phyloP scores from a whole-genome alignment of 2,888 invertebrate genomes.

The Chrysolina oricalcia region DNA sequence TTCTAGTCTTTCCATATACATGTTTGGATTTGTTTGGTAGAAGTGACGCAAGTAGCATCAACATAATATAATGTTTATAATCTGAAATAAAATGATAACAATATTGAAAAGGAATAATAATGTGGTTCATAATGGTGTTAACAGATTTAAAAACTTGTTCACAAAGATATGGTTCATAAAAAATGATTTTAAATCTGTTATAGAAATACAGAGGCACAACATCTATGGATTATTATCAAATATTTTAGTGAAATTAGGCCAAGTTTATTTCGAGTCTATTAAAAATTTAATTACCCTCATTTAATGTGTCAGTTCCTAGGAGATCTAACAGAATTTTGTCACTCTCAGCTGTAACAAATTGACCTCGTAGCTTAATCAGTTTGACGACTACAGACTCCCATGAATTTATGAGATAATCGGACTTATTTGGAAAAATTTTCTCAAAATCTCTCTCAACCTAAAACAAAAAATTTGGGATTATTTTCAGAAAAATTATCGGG shows the following conservation, averaged over 20 bases:
- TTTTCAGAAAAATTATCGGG: too few relatives aligned
- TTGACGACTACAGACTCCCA: constrained; percentile 1
- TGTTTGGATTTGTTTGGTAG: constrained; percentile 1
- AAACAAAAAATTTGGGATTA: not conserved
- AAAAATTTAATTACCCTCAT: not conserved
- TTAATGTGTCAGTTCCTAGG: not conserved
- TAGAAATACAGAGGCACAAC: too few relatives aligned
- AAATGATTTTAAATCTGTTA: too few relatives aligned
- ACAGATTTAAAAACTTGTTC: too few relatives aligned
- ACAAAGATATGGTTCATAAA: too few relatives aligned
- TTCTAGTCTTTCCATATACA: not conserved
- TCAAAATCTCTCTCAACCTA: constrained; percentile 12
- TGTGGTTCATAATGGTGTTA: too few relatives aligned
- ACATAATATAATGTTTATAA: constrained; percentile 16
- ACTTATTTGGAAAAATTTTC: not conserved
- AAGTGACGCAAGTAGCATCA: not conserved
- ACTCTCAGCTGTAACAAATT: not conserved
- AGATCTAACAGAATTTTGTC: constrained; percentile 8
- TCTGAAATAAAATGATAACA: not conserved
- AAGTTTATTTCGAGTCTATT: not conserved
- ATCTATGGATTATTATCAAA: too few relatives aligned
- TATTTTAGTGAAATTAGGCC: too few relatives aligned
- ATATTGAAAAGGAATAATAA: not conserved
- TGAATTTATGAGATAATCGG: not conserved
- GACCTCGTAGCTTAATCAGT: not conserved